These are phyloP conservation scores for Meghimatium bilineatum DNA, from an alignment of 2,888 invertebrate genomes.

Conservation along the genomic window DNA sequence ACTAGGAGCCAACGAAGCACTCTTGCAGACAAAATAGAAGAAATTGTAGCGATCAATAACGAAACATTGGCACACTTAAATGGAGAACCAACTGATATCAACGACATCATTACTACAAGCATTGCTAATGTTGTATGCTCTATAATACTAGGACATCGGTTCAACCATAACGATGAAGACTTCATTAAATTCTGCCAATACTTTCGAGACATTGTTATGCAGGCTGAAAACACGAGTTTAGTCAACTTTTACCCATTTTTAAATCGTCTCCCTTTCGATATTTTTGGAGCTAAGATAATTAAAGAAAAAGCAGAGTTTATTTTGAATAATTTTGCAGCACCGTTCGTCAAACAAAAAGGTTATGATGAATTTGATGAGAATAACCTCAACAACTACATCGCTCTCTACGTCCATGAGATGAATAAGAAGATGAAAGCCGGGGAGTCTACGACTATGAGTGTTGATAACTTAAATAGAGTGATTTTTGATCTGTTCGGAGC, in stretches of 20 bases:
- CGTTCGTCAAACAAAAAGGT: background rate
- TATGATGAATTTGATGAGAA: conserved; percentile 5
- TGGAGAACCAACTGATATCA: background rate
- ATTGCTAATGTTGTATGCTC: conserved; percentile 12
- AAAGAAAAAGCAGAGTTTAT: background rate
- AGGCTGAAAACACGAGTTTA: background rate
- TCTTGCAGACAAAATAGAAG: background rate
- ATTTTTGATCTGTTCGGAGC: conserved; percentile 61
- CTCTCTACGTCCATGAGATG: background rate
- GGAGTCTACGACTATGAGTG: background rate
- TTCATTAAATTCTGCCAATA: background rate
- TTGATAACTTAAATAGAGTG: background rate
- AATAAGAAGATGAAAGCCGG: background rate
- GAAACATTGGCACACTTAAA: background rate
- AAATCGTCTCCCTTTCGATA: background rate
- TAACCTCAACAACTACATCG: background rate
- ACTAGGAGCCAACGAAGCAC: background rate
- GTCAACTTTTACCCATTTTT: background rate
- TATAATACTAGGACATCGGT: background rate
- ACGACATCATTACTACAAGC: background rate
- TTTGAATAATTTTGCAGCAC: background rate
- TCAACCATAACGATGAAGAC: background rate
- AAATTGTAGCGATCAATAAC: background rate
- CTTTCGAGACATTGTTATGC: background rate
- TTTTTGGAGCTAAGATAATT: background rate